Conservation (phyloP, 2,888 invertebrate genomes). For the Plebejus argus region DNA sequence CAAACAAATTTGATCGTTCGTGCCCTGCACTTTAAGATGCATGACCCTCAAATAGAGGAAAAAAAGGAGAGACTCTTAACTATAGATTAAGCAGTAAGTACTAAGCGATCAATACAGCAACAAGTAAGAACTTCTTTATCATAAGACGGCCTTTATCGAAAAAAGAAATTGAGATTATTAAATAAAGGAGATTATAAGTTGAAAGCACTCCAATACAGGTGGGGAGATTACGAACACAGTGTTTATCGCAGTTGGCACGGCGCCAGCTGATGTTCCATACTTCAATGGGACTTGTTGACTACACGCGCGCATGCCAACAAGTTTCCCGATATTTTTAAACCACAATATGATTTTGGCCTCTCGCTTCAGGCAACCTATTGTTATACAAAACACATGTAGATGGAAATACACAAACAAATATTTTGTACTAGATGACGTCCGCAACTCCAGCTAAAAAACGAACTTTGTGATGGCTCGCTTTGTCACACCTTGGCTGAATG, state of each 20-base stretch:
- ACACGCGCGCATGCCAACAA: constrained; percentile 2
- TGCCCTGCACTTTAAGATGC: too few species aligned
- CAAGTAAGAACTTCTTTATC: neutral
- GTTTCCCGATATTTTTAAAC: constrained; percentile 2
- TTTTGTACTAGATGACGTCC: too few species aligned
- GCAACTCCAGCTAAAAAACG: too few species aligned
- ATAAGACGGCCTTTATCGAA: too few species aligned
- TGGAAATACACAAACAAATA: too few species aligned
- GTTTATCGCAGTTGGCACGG: constrained; percentile 3
- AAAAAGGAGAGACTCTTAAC: too few species aligned
- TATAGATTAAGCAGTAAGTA: too few species aligned
- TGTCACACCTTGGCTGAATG: too few species aligned
- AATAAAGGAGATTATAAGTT: neutral
- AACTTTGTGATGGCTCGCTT: too few species aligned
- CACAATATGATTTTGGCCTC: neutral
- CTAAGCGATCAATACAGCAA: neutral
- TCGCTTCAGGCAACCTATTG: neutral
- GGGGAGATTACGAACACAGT: neutral
- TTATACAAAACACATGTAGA: neutral
- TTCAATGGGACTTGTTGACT: constrained; percentile 13
- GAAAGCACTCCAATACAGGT: constrained; percentile 4
- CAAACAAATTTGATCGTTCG: too few species aligned
- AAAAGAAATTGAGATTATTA: neutral
- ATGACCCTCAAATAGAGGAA: too few species aligned
- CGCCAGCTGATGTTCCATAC: neutral